Percentiles rank a stretch among this genome's conserved stretches.
Conservation (phyloP, 2,797 vertebrate genomes). For the Ptychobarbus kaznakovi region DNA sequence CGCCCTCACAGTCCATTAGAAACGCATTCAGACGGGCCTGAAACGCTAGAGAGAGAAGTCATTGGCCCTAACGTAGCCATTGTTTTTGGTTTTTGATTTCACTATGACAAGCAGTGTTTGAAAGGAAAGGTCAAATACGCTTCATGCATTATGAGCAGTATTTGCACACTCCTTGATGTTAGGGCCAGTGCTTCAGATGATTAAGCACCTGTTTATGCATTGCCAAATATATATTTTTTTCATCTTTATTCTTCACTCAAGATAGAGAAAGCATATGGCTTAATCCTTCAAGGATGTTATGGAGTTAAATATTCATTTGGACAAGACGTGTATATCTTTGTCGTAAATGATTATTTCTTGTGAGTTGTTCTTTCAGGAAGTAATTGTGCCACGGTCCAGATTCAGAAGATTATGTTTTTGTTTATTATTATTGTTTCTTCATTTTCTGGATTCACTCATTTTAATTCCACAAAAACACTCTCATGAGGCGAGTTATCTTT, state of each 20-base stretch:
- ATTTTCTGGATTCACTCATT: conserved; percentile 64
- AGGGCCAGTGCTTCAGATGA: conserved; percentile 14
- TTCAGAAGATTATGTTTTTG: conserved; percentile 37
- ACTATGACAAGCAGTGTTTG: conserved; percentile 46
- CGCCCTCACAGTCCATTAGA: conserved; percentile 44
- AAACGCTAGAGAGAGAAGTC: conserved; percentile 18
- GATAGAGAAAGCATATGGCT: conserved; percentile 58
- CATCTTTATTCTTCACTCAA: conserved; percentile 66
- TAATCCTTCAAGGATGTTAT: conserved; percentile 52
- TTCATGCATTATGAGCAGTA: conserved; percentile 35
- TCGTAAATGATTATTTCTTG: conserved; percentile 32
- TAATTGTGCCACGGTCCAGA: conserved; percentile 72
- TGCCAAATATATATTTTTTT: conserved; percentile 65
- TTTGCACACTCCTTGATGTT: conserved; percentile 28
- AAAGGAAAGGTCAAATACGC: conserved; percentile 25
- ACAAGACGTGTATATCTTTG: conserved; percentile 41
- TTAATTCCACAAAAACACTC: conserved; percentile 59
- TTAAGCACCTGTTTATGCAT: conserved; percentile 58
- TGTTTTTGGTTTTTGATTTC: conserved; percentile 34
- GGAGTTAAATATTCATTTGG: conserved; percentile 54
- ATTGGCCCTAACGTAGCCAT: conserved; percentile 37
- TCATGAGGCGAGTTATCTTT: conserved; percentile 72
- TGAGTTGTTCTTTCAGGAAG: conserved; percentile 49
- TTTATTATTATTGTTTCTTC: conserved; percentile 31
- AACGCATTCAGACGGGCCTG: conserved; percentile 11